Conservation (phyloP, 2,113 vertebrate genomes). For the Thamnaconus septentrionalis region DNA sequence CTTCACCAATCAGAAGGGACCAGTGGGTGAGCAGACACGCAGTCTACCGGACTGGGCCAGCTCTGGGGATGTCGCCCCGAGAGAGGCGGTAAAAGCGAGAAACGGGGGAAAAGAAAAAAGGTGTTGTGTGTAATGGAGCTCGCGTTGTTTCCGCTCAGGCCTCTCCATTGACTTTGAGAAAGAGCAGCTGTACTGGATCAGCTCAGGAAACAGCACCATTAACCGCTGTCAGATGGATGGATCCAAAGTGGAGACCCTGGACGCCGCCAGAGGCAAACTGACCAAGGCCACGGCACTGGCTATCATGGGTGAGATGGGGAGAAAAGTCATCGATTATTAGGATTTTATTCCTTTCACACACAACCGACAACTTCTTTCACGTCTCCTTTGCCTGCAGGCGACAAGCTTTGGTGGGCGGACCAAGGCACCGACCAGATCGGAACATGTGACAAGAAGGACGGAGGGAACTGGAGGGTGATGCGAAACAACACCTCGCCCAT, state of each 20-base stretch:
- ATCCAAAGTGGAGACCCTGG: conserved; percentile 80
- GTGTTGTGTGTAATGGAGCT: background rate
- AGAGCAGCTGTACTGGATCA: conserved; percentile 93
- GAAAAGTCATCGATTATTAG: background rate
- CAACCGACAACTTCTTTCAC: background rate
- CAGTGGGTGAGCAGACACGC: conserved; percentile 81
- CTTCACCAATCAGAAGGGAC: conserved; percentile 88
- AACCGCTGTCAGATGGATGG: conserved; percentile 88
- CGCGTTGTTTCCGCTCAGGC: conserved; percentile 68
- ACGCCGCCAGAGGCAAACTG: conserved; percentile 80
- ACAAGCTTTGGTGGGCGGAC: conserved; percentile 97
- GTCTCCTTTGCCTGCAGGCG: conserved; percentile 67
- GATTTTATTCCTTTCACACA: no score
- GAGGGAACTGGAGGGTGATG: conserved; percentile 80
- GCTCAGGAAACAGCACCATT: conserved; percentile 89
- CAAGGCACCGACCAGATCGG: conserved; percentile 92
- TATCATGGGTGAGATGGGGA: conserved; percentile 87
- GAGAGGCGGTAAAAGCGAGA: no score
- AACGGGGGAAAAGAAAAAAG: no score
- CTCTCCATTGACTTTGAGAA: conserved; percentile 89
- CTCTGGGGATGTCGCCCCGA: no score
- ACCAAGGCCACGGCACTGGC: conserved; percentile 91
- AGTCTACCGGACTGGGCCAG: no score
- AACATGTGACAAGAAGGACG: conserved; percentile 89
- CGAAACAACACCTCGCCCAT: conserved; percentile 92